Conservation (phyloP, 2,797 vertebrate genomes). For the Taeniopygia guttata region DNA sequence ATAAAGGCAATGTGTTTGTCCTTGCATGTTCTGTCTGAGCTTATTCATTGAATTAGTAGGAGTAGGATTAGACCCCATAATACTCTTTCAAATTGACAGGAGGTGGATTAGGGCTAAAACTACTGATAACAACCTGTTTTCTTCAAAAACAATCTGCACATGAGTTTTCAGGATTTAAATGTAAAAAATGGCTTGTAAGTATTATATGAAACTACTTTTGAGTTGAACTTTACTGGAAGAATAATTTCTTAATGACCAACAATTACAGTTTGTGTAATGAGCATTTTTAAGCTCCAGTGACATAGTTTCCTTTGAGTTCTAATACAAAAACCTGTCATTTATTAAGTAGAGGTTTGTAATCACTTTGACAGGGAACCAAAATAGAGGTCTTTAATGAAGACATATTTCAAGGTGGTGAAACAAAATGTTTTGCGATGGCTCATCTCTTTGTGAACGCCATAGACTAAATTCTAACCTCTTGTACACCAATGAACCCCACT, state of each 20-base stretch:
- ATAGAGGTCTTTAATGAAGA: not conserved
- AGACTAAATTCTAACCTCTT: not conserved
- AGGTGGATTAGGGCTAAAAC: constrained; percentile 21
- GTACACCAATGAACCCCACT: not conserved
- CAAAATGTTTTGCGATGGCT: not conserved
- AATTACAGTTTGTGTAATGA: not conserved
- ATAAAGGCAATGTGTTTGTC: not conserved
- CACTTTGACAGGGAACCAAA: not conserved
- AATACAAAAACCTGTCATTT: not conserved
- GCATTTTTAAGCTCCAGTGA: not conserved
- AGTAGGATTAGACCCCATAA: constrained; percentile 15
- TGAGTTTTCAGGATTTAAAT: constrained; percentile 20
- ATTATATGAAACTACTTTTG: not conserved
- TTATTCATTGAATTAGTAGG: constrained; percentile 13
- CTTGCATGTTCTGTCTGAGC: not conserved
- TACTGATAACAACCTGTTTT: constrained; percentile 15
- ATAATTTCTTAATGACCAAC: not conserved
- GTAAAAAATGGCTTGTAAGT: not conserved
- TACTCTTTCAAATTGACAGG: not conserved
- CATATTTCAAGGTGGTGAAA: not conserved
- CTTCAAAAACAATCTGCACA: constrained; percentile 23
- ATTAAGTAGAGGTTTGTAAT: not conserved
- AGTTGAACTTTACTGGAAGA: not conserved
- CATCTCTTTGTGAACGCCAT: not conserved
- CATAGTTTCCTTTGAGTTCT: not conserved